phyloP scores from a whole-genome alignment of 2,888 invertebrate genomes.

The Nephrocerus scutellatus region DNA sequence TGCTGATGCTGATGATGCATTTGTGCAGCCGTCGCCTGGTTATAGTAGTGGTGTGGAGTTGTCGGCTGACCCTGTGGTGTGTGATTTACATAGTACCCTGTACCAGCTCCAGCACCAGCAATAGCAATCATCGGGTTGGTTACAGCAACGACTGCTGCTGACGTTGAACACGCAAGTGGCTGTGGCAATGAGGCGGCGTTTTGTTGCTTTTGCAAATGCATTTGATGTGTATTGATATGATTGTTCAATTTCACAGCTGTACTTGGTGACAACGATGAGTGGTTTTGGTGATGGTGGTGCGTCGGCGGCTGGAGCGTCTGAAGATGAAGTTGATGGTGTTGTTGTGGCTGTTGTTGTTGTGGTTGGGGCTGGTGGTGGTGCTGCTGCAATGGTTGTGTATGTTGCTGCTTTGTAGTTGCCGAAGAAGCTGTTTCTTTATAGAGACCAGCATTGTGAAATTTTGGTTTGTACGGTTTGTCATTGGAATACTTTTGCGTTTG shows the following conservation, averaged over 20 bases:
- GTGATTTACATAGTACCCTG: slow-evolving; percentile 30
- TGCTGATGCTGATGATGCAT: no score
- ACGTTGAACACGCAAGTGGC: slow-evolving; percentile 18
- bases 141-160: slow-evolving; percentile 27
- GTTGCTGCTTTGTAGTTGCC: slow-evolving; percentile 8
- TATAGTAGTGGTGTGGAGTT: slow-evolving; percentile 27
- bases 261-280: slow-evolving; percentile 39
- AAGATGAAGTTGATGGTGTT: slow-evolving; percentile 10
- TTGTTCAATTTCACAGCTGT: slow-evolving; percentile 40
- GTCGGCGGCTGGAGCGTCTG: slow-evolving; percentile 7
- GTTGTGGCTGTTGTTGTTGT: slow-evolving; percentile 15
- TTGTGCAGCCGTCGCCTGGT: slow-evolving; percentile 23
- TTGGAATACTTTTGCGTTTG: slow-evolving; percentile 14
- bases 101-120: slow-evolving; percentile 24
- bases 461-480: slow-evolving; percentile 63
- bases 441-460: slow-evolving; percentile 62
- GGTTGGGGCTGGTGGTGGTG: slow-evolving; percentile 17
- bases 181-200: slow-evolving; percentile 22
- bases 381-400: slow-evolving; percentile 18
- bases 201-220: slow-evolving; percentile 34
- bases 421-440: slow-evolving; percentile 38
- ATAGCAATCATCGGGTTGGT: slow-evolving; percentile 17
- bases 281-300: slow-evolving; percentile 18
- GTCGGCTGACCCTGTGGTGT: slow-evolving; percentile 21
- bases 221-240: slow-evolving; percentile 40